Evolutionary conservation across 2,888 invertebrate species (phyloP).

Genomic region (Aporophyla lueneburgensis): DNA sequence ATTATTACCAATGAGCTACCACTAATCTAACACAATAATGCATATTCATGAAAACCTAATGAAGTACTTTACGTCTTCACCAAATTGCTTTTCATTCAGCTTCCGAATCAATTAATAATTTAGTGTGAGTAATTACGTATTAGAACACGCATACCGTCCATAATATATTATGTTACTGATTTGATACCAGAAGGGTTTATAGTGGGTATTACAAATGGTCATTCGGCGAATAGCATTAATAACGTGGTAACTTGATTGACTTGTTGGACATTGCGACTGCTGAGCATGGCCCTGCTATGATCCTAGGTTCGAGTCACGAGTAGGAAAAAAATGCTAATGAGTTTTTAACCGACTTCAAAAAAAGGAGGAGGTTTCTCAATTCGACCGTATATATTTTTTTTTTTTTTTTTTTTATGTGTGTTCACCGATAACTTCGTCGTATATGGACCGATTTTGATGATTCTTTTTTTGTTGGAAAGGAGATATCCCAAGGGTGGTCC

Average conservation of each 20-base stretch:
- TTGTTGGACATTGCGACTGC: neutral
- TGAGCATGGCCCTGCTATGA: neutral
- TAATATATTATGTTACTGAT: neutral
- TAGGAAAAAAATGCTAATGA: neutral
- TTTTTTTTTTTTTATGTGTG: no score
- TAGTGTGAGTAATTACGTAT: neutral
- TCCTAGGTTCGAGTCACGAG: neutral
- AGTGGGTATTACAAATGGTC: neutral
- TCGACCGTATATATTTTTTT: no score
- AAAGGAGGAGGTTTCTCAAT: no score
- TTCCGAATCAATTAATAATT: conserved; percentile 19
- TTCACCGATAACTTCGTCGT: no score
- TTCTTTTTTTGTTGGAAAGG: no score
- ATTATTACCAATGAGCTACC: no score
- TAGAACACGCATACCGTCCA: neutral
- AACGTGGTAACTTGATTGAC: no score
- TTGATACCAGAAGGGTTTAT: conserved; percentile 1
- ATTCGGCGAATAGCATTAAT: neutral
- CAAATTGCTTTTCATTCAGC: conserved; percentile 42
- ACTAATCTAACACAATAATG: no score
- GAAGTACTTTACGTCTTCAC: conserved; percentile 1
- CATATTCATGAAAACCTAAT: conserved; percentile 2
- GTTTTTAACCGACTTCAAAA: no score
- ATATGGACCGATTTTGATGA: no score
- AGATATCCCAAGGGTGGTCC: no score